phyloP scores from a whole-genome alignment of 2,113 vertebrate species.

The Corythornis madagascariensis region DNA sequence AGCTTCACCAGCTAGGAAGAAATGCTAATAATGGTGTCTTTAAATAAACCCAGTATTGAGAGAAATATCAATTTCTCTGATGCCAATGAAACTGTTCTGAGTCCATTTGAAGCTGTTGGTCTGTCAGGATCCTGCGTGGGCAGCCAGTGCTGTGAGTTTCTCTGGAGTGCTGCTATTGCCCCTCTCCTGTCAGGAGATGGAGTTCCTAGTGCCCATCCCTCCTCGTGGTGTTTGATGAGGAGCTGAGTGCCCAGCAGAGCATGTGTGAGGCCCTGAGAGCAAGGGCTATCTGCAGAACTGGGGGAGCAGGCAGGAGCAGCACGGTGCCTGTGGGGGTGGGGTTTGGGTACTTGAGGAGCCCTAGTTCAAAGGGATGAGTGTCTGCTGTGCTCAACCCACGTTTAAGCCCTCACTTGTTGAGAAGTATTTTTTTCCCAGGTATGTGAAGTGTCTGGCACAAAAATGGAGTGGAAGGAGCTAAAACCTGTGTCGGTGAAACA shows the following conservation, averaged over 20 bases:
- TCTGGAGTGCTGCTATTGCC: background rate
- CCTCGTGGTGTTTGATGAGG: background rate
- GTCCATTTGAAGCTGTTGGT: background rate
- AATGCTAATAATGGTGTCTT: background rate
- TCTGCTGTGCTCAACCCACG: background rate
- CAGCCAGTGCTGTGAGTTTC: background rate
- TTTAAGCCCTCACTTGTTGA: no score
- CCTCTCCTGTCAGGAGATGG: background rate
- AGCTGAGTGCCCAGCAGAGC: background rate
- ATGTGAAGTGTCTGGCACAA: background rate
- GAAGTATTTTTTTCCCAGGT: background rate
- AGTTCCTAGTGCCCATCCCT: background rate
- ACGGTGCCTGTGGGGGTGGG: no score
- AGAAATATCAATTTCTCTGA: background rate
- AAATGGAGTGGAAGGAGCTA: background rate
- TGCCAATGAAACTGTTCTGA: background rate
- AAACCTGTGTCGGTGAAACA: background rate
- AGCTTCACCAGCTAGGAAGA: background rate
- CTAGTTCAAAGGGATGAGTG: background rate
- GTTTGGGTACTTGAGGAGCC: background rate
- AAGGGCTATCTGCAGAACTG: background rate
- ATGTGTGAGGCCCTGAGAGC: background rate
- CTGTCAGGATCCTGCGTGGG: background rate
- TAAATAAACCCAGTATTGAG: background rate
- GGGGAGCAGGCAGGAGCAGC: background rate